Base-by-base conservation (phyloP, 2,797 vertebrate species). In the Acanthopagrus latus region DNA sequence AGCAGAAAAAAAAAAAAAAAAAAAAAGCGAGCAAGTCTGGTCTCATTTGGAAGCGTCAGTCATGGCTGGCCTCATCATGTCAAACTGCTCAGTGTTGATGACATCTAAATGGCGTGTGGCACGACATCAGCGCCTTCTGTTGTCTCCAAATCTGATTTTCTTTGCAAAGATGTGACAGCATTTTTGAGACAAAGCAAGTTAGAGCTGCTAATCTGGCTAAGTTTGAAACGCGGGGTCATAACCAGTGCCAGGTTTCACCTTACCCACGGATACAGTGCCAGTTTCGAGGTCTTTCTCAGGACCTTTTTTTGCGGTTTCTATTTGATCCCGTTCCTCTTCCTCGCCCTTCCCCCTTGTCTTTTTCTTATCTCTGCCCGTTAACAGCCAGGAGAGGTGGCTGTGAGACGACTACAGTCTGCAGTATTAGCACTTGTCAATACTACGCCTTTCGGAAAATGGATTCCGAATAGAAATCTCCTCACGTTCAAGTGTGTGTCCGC, bases 391-490 rank as follows among this genome's bases (percentile, higher is more conserved):
- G 67, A 76, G 50, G 64, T 71, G 74, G 58, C 33, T 92, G 91
- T 93, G 92, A 90, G 87, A 67, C 2, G 86, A 90, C 84, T 90
- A 25, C 85, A 63, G 80, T 88, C 81, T 86, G 83, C 80, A 59
- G 70, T 69, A 88, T 92, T 93, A 91, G 64, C 71, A 29, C 75
- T 52, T 67, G 82, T 90, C 88, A 90, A 91, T 91, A 86, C 84
- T 71, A 50, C 14, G 77, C 69, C 72, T 88, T 81, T 81, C 71
- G 58, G 71, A 84, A 84, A 85, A 90, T 86, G 64, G 71, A 87
- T 89, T 83, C 63, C 50, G 74, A 86, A 89, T 91, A 86, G 77
- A 90, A 91, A 84, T 90, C 84, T 84, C 85, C 85, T 89, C 85
- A 89, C 64, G 71, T 86, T 89, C 69, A 69, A 78, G 76, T 73